Base-by-base conservation (phyloP, 2,113 vertebrate species). In the Ivindomyrus marchei region DNA sequence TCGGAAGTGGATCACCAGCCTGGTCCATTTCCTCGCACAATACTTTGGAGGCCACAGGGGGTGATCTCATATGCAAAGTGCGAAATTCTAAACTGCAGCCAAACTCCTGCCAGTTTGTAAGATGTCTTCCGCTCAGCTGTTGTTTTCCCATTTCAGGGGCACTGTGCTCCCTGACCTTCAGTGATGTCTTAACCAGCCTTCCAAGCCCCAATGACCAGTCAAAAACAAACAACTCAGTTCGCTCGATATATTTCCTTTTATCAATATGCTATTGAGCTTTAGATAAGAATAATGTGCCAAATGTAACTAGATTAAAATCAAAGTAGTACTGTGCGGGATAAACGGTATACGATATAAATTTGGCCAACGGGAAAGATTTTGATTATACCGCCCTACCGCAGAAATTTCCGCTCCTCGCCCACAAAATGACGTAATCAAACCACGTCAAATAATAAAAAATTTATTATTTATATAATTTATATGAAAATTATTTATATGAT, bases 21-120 rank as follows among this genome's bases (percentile, higher is more conserved):
- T 52, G 85, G 10, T 66, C 58, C 70, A 6, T 8, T 90, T 52
- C 46, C 24, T 83, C 66, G 8, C 46, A 88, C 46, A 52, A 39
- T 31, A 77, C 47, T 42, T 39, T 27, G 7, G 7, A 17, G 45
- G n/a, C 45, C n/a, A 27, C 58, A 70, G 36, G n/a, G 47, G 17
- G n/a, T 80, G 86, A 49, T 49, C 46, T 27, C 50, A 52, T 31
- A 56, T 24, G 21, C 50, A 58, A 56, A 83, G 90, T 50, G 90
- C 88, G 85, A 88, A 86, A 88, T 84, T 88, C 70, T 88, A 42
- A 45, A 19, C 62, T 36, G 58, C 45, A 62, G 90, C 86, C 90
- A 88, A 90, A 46, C 86, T 90, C 50, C 87, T 88, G 62, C 62
- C 89, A 87, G 85, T 87, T 74, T 66, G 85, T 58, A 90, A 74